Conservation (phyloP, 1,140 invertebrate genomes). For the Magallana gigas region DNA sequence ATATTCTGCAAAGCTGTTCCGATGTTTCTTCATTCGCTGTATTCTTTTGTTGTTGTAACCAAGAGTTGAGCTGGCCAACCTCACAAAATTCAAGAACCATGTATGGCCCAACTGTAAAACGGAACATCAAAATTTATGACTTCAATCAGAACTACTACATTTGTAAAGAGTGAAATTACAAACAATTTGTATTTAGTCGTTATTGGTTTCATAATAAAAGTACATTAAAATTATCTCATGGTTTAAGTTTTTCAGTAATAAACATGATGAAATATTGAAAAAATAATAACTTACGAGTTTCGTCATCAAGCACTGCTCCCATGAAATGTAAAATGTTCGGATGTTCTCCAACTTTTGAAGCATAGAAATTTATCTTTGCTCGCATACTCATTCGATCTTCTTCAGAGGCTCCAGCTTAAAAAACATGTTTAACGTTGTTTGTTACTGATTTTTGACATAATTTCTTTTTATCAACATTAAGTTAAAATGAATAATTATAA, state of each 20-base stretch:
- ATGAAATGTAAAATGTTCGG: constrained; percentile 53
- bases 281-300: not conserved
- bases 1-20: not conserved
- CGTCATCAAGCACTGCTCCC: constrained; percentile 54
- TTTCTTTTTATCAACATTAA: no score
- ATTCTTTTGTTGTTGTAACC: constrained; percentile 15
- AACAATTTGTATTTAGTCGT: no score
- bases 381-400: constrained; percentile 56
- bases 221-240: no score
- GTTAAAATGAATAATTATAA: no score
- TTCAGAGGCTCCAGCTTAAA: constrained; percentile 49
- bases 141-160: no score
- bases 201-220: no score
- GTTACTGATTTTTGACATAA: no score
- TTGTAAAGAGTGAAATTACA: no score
- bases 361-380: constrained; percentile 60
- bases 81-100: constrained; percentile 41
- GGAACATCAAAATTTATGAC: no score
- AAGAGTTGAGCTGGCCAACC: not conserved
- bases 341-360: constrained; percentile 51
- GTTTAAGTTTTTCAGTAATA: no score
- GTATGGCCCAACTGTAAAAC: constrained; percentile 19
- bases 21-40: not conserved
- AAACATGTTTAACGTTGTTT: no score
- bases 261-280: no score